Percentiles rank a stretch among this genome's conserved stretches.
Conservation (phyloP, 1,140 invertebrate species). For the Cotesia glomerata region DNA sequence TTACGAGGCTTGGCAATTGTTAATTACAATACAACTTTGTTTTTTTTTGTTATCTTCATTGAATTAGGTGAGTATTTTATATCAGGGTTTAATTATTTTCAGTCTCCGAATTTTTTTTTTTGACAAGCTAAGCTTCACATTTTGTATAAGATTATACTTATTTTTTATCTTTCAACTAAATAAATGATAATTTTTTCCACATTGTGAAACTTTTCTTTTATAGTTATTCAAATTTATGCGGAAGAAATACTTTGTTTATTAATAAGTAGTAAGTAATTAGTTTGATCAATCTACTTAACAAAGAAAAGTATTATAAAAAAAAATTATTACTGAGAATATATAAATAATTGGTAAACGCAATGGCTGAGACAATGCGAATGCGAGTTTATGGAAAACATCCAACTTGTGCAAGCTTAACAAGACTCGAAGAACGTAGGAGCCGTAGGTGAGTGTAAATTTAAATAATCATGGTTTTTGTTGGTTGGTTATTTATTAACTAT, state of each 20-base stretch:
- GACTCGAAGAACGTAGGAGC: constrained; percentile 75
- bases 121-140: no score
- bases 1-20: background rate
- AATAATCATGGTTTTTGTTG: background rate
- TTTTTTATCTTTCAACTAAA: no score
- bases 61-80: background rate
- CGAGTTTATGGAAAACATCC: constrained; percentile 72
- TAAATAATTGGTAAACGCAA: constrained; percentile 33
- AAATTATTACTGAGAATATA: background rate
- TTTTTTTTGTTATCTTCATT: background rate
- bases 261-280: no score
- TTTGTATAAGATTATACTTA: no score
- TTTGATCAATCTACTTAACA: no score
- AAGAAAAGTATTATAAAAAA: no score
- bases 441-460: constrained; percentile 65
- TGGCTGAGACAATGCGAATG: constrained; percentile 67
- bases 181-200: no score
- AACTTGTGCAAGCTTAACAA: constrained; percentile 72
- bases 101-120: background rate
- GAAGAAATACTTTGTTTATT: no score
- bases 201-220: no score
- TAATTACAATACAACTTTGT: background rate
- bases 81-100: background rate
- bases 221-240: no score
- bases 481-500: background rate